Conservation (phyloP, 2,113 vertebrate species). For the Lamprologus lemairii region DNA sequence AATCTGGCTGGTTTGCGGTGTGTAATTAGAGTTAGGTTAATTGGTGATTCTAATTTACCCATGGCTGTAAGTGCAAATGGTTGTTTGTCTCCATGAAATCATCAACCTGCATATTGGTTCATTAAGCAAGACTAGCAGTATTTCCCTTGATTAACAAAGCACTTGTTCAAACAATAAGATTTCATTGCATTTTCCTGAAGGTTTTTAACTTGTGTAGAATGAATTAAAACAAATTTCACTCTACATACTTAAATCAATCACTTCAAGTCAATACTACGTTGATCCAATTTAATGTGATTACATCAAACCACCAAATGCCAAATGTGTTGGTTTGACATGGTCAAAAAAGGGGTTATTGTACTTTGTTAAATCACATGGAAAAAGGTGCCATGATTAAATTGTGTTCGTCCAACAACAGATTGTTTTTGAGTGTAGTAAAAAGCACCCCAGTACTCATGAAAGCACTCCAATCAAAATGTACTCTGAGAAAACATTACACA, state of each 20-base stretch:
- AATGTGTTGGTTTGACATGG: not conserved
- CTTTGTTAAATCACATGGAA: not conserved
- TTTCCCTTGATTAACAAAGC: too few species aligned
- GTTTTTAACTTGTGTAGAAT: not conserved
- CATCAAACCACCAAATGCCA: not conserved
- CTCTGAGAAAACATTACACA: not conserved
- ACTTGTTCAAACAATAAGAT: not conserved
- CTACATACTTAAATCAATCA: not conserved
- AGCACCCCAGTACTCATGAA: not conserved
- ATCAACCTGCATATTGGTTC: too few species aligned
- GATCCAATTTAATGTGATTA: not conserved
- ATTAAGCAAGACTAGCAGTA: too few species aligned
- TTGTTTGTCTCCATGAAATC: too few species aligned
- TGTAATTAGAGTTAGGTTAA: too few species aligned
- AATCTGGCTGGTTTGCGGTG: too few species aligned
- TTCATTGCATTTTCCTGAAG: not conserved
- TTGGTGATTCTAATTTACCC: too few species aligned
- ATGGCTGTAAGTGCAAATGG: too few species aligned
- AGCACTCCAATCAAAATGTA: not conserved
- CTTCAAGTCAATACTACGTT: not conserved
- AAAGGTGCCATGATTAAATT: not conserved
- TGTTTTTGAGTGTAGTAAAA: not conserved
- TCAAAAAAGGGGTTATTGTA: not conserved
- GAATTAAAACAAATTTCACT: not conserved
- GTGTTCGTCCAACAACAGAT: not conserved